A percentile compares a stretch with the other conserved stretches of the same genome.
Evolutionary conservation across 2,888 invertebrate genomes (phyloP).

Genomic region (Aproaerema taeniolella): DNA sequence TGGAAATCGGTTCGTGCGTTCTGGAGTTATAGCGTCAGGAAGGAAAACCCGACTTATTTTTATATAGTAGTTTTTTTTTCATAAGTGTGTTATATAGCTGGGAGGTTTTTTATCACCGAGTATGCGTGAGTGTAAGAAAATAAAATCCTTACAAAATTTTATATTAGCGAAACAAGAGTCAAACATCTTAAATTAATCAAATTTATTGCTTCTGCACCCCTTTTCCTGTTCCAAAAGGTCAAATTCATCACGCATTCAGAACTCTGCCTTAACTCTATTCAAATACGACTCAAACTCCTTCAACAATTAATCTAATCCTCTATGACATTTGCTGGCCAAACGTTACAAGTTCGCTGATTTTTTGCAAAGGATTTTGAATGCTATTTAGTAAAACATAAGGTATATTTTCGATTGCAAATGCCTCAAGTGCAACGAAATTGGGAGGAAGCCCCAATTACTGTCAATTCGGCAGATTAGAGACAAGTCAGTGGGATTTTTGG

Average conservation of each 20-base stretch:
- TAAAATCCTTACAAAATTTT: too few species aligned
- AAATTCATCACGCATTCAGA: slow-evolving; percentile 19
- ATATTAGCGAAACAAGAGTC: too few species aligned
- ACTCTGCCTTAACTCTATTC: slow-evolving; percentile 7
- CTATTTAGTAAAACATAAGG: slow-evolving; percentile 12
- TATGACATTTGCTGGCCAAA: slow-evolving; percentile 10
- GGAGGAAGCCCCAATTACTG: slow-evolving; percentile 60
- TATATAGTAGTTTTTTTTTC: too few species aligned
- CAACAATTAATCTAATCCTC: not conserved
- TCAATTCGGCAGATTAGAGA: slow-evolving; percentile 57
- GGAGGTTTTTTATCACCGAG: too few species aligned
- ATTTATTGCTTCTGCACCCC: slow-evolving; percentile 46
- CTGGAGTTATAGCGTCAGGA: too few species aligned
- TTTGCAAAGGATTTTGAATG: slow-evolving; percentile 14
- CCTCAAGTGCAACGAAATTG: slow-evolving; percentile 14
- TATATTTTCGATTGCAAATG: slow-evolving; percentile 12
- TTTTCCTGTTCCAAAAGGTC: slow-evolving; percentile 46
- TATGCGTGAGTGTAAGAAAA: too few species aligned
- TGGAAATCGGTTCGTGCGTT: too few species aligned
- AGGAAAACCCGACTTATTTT: too few species aligned
- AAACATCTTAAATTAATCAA: slow-evolving; percentile 40
- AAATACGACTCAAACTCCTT: slow-evolving; percentile 19
- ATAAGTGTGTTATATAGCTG: too few species aligned
- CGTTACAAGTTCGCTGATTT: slow-evolving; percentile 15
- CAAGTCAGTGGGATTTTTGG: slow-evolving; percentile 53